phyloP scores from a whole-genome alignment of 2,113 vertebrate genomes.

The Lethenteron camtschaticum region DNA sequence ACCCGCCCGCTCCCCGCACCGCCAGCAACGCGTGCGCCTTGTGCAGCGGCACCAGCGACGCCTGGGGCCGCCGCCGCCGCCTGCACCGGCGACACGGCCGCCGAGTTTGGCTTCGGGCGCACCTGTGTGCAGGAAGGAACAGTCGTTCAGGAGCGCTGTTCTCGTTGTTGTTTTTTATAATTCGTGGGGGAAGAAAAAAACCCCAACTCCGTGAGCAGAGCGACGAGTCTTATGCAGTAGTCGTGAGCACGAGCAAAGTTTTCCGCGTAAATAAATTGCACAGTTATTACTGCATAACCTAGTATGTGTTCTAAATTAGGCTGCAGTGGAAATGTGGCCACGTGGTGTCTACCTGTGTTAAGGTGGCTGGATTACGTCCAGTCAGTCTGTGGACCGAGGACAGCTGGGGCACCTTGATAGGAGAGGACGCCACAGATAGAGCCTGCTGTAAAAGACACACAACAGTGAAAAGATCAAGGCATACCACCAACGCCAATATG shows the following conservation, averaged over 20 bases:
- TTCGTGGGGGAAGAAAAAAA: no score
- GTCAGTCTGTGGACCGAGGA: not conserved
- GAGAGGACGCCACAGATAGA: not conserved
- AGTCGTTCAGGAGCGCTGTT: no score
- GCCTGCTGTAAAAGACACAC: not conserved
- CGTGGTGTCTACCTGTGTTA: not conserved
- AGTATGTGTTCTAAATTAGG: no score
- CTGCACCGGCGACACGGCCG: constrained; percentile 3
- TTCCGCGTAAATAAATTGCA: no score
- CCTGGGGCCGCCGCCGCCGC: not conserved
- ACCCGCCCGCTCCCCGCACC: not conserved
- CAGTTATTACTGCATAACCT: no score
- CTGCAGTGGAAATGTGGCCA: no score
- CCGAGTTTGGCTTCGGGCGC: not conserved
- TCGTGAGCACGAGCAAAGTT: no score
- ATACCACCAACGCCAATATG: no score
- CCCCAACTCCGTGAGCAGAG: no score
- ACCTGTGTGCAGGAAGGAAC: not conserved
- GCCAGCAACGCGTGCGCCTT: not conserved
- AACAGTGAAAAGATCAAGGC: no score
- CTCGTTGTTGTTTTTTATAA: no score
- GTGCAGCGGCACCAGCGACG: not conserved
- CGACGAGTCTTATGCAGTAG: no score
- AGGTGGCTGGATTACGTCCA: not conserved
- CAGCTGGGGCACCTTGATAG: constrained; percentile 4